A percentile compares a stretch with the other conserved stretches of the same genome.
phyloP scores from a whole-genome alignment of 1,140 invertebrate species.

The Brachionus paranguensis region DNA sequence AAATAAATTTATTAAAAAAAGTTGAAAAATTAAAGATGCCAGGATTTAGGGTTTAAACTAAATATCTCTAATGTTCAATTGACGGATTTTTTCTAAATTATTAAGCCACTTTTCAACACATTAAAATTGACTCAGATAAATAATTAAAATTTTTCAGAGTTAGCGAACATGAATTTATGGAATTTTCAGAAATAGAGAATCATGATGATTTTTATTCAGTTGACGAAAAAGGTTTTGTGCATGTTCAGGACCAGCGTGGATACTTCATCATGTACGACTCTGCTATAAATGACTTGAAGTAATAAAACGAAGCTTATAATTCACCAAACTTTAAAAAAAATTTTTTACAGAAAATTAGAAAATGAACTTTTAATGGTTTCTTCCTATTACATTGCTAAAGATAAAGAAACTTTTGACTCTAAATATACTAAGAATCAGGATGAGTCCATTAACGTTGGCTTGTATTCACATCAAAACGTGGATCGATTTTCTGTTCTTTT shows the following conservation, averaged over 20 bases:
- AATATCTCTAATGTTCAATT: too few relatives aligned
- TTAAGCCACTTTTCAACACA: too few relatives aligned
- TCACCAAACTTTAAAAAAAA: neutral
- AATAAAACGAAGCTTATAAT: conserved; percentile 34
- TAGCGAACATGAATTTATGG: conserved; percentile 52
- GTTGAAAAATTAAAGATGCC: too few relatives aligned
- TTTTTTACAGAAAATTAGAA: conserved; percentile 45
- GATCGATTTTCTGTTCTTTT: conserved; percentile 54
- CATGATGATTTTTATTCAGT: conserved; percentile 55
- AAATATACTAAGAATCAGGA: neutral
- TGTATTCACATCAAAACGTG: conserved; percentile 51
- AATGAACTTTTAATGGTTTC: conserved; percentile 49
- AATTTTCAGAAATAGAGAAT: conserved; percentile 53
- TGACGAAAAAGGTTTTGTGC: conserved; percentile 49
- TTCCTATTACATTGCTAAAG: conserved; percentile 54
- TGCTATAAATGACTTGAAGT: conserved; percentile 53
- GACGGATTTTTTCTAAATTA: too few relatives aligned
- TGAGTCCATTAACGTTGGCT: conserved; percentile 4
- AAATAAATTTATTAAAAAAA: too few relatives aligned
- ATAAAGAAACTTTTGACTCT: conserved; percentile 43
- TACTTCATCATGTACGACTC: conserved; percentile 53
- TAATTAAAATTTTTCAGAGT: conserved; percentile 44
- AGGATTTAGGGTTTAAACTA: too few relatives aligned
- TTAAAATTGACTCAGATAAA: too few relatives aligned
- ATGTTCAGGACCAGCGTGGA: conserved; percentile 53